These are phyloP conservation scores for Caenorhabditis virilis DNA, from an alignment of 2,888 invertebrate species.

Conservation along the genomic window DNA sequence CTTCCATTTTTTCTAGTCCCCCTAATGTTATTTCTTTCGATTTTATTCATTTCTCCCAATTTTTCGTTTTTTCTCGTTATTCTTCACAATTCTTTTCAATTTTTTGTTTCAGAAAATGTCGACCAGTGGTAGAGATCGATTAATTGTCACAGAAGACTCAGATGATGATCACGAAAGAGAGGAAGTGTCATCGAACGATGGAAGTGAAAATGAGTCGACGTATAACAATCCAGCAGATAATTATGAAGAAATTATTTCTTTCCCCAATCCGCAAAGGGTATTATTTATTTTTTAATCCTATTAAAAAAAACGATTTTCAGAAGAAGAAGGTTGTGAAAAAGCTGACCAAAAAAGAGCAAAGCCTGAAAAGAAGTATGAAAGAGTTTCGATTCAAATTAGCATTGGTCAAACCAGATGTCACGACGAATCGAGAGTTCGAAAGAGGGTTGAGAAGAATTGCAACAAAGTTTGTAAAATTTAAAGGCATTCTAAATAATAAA, in stretches of 20 bases:
- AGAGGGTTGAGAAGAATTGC: constrained; percentile 55
- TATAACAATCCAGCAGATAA: too few relatives aligned
- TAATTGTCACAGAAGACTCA: constrained; percentile 35
- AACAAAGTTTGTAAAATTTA: constrained; percentile 48
- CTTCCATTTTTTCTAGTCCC: too few relatives aligned
- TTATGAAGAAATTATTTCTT: constrained; percentile 22
- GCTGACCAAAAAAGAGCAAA: constrained; percentile 33
- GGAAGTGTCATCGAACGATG: constrained; percentile 18
- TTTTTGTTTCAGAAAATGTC: constrained; percentile 10
- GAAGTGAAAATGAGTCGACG: too few relatives aligned
- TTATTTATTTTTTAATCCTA: too few relatives aligned
- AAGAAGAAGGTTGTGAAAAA: constrained; percentile 28
- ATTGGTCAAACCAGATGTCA: constrained; percentile 57
- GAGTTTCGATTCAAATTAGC: constrained; percentile 25
- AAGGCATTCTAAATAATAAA: not conserved
- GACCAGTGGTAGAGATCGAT: constrained; percentile 20
- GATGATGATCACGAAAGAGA: constrained; percentile 30
- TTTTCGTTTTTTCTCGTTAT: constrained; percentile 12
- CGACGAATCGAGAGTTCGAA: constrained; percentile 58
- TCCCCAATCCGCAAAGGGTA: constrained; percentile 19
- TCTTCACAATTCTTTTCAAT: not conserved
- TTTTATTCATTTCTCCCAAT: not conserved
- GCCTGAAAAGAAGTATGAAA: constrained; percentile 35
- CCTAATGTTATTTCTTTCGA: too few relatives aligned
- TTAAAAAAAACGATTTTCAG: constrained; percentile 6